A percentile compares a stretch with the other conserved stretches of the same genome.
Conservation (phyloP, 2,888 invertebrate species). For the Melipona beecheii region DNA sequence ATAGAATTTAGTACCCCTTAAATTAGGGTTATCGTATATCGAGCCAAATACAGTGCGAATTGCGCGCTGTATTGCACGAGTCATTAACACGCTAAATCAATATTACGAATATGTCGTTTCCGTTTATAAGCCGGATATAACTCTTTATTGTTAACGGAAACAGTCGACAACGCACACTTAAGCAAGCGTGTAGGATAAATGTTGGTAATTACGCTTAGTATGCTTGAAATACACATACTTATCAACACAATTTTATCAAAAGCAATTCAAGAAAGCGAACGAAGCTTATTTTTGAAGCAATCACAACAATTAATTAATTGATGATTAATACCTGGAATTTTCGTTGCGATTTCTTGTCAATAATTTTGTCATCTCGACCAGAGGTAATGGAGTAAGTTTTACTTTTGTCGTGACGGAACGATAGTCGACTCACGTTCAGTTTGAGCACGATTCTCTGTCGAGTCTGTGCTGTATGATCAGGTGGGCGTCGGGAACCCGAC, state of each 20-base stretch:
- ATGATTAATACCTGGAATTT: conserved; percentile 35
- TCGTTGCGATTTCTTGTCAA: conserved; percentile 5
- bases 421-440: conserved; percentile 34
- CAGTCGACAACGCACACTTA: conserved; percentile 46
- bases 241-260: conserved; percentile 12
- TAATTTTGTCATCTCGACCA: conserved; percentile 5
- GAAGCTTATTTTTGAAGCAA: not conserved
- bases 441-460: conserved; percentile 51
- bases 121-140: conserved; percentile 41
- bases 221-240: conserved; percentile 39
- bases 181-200: conserved; percentile 38
- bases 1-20: not conserved
- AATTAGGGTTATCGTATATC: not conserved
- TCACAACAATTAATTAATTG: not conserved
- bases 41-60: not conserved
- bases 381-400: conserved; percentile 13
- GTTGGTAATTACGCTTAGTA: conserved; percentile 35
- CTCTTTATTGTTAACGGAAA: conserved; percentile 58
- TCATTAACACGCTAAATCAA: conserved; percentile 40
- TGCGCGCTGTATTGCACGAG: not conserved
- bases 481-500: conserved; percentile 58
- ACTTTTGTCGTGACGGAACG: conserved; percentile 30
- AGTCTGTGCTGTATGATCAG: conserved; percentile 47
- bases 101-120: conserved; percentile 37
- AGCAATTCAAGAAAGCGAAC: conserved; percentile 20